Evolutionary conservation across 2,888 invertebrate genomes (phyloP), one percentile per base, ranked within the genome.

Genomic region (Creontiades dilutus): DNA sequence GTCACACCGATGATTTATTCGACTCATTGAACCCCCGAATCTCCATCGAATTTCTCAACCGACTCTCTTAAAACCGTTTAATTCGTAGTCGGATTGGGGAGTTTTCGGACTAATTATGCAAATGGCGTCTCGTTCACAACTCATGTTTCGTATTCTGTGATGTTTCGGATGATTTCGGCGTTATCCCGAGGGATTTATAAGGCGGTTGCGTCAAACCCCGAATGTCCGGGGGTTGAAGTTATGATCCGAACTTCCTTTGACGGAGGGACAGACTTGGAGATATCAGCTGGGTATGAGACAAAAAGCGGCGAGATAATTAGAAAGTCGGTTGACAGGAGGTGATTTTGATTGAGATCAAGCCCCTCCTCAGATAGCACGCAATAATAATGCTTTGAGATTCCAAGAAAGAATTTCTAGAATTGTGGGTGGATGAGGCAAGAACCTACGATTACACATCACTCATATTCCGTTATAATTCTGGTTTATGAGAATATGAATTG

Each of bases 91-190:
- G n/a, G 82, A 82, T 52, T 82, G 23, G 48, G 37, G 80, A 80
- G 80, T 47, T n/a, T 48, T 80, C 14, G 82, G 82, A 82, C 82
- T 82, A 82, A 82, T 82, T 82, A 82, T 82, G 82, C 82, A 82
- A 82, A 82, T 82, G 82, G 52, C 19, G 82, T 19, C 52, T 52
- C 23, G 11, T 82, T 52, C 48, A 19, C 68, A 68, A 68, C 68
- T 68, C 68, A 23, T 2, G 7, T 57, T 57, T 57, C 68, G 68
- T 68, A 57, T 37, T 4, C 37, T 37, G 57, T 57, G 57, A 57
- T 57, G 68, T 68, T 68, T 68, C 68, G 68, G 68, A 68, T 68
- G 68, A 23, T 12, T n/a, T 27, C 12, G 19, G 12, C 3, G n/a
- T 12, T 3, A 4, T 68, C 68, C 68, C 68, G 68, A 68, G 12